Evolutionary conservation across 2,113 vertebrate genomes (phyloP).

Genomic region (Dendropsophus ebraccatus): DNA sequence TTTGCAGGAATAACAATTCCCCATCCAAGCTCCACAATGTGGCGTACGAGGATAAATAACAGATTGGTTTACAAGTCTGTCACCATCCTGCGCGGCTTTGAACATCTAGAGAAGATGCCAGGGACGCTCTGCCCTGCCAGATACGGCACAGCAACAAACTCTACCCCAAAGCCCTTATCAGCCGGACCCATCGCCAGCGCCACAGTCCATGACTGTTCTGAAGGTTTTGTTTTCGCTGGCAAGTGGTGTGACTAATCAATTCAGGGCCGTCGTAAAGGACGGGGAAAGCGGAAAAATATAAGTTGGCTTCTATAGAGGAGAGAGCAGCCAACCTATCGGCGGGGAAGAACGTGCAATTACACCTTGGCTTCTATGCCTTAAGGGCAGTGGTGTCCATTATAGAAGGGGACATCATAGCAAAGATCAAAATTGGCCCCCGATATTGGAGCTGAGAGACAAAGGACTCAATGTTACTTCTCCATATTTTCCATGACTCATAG

Average conservation of each 20-base stretch:
- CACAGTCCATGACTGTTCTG: background rate
- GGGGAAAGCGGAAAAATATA: no score
- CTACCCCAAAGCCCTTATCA: background rate
- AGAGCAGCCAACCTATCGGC: no score
- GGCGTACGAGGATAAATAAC: constrained; percentile 31
- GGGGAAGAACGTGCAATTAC: no score
- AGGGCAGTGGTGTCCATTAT: no score
- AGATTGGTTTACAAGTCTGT: constrained; percentile 2
- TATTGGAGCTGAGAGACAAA: no score
- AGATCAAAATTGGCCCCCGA: no score
- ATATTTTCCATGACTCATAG: no score
- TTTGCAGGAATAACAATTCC: constrained; percentile 38
- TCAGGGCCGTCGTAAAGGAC: background rate
- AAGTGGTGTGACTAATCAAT: background rate
- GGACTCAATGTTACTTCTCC: no score
- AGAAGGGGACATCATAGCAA: no score
- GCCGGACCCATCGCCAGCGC: background rate
- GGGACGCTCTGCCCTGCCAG: background rate
- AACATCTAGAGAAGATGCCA: background rate
- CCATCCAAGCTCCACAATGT: constrained; percentile 28
- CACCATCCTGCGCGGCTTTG: background rate
- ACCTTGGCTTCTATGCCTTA: no score
- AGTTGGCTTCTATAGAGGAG: no score
- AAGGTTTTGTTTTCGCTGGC: background rate
- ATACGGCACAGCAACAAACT: background rate